Conservation (phyloP, 2,113 vertebrate genomes). For the Circaetus gallicus region DNA sequence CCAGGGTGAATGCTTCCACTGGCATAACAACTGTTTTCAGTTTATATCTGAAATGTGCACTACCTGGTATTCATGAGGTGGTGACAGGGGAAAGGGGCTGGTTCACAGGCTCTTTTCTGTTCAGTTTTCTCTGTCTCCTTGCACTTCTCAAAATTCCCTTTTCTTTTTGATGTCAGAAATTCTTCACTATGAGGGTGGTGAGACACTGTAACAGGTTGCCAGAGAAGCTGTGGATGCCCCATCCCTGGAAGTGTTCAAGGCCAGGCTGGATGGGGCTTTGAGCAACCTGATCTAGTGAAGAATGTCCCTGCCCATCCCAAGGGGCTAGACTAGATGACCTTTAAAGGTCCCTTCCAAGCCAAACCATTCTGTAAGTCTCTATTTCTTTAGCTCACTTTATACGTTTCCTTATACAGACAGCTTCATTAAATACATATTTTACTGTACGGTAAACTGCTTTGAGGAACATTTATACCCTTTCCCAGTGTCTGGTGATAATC, state of each 20-base stretch:
- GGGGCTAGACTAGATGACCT: neutral
- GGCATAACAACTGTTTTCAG: neutral
- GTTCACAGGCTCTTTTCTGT: neutral
- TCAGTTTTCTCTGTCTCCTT: neutral
- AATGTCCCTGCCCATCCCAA: neutral
- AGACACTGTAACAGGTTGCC: neutral
- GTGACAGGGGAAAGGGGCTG: neutral
- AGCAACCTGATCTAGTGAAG: neutral
- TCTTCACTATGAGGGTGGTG: neutral
- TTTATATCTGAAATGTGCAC: neutral
- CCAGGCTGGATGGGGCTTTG: rapidly evolving
- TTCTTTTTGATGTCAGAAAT: neutral
- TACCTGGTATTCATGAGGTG: neutral
- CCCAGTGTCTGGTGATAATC: neutral
- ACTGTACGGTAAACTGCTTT: neutral
- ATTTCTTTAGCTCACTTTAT: neutral
- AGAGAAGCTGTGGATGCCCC: neutral
- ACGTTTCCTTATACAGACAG: neutral
- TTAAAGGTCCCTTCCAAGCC: neutral
- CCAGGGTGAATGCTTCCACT: neutral
- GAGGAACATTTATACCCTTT: neutral
- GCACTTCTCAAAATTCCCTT: neutral
- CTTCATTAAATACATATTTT: neutral
- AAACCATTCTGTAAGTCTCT: neutral
- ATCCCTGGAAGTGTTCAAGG: neutral